These are phyloP conservation scores for Pomacea canaliculata DNA, from an alignment of 2,888 invertebrate species.

Conservation along the genomic window DNA sequence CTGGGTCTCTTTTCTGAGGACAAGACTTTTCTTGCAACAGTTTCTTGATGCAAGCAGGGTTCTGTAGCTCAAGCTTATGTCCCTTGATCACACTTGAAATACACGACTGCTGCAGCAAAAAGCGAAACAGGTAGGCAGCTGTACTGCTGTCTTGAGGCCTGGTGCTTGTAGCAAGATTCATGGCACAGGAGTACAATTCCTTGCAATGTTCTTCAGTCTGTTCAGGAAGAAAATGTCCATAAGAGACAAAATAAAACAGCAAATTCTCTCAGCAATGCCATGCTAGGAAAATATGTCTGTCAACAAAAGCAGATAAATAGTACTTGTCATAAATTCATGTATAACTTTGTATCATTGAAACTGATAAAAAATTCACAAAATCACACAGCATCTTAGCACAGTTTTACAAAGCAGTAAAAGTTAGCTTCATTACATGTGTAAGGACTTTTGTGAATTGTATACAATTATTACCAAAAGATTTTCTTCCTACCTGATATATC, in stretches of 20 bases:
- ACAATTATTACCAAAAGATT: no score
- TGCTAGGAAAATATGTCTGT: no score
- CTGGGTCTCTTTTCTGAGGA: no score
- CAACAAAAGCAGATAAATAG: no score
- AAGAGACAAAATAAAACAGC: not conserved
- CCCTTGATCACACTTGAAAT: conserved; percentile 28
- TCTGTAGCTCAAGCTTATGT: not conserved
- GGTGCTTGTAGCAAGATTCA: conserved; percentile 76
- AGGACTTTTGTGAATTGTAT: no score
- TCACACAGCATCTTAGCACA: no score
- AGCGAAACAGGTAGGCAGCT: conserved; percentile 77
- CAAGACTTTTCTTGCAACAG: not conserved
- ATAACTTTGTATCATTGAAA: no score
- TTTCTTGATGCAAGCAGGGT: not conserved
- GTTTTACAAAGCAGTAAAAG: no score
- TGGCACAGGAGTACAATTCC: conserved; percentile 7
- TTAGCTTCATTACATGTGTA: no score
- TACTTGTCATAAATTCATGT: no score
- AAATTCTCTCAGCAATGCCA: not conserved
- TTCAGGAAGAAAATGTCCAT: not conserved
- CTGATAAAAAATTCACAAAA: no score
- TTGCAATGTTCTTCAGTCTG: conserved; percentile 15
- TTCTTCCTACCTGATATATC: no score
- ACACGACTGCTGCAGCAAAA: conserved; percentile 54
- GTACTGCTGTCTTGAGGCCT: conserved; percentile 83